Conservation (phyloP, 2,113 vertebrate genomes). For the Fulica atra region DNA sequence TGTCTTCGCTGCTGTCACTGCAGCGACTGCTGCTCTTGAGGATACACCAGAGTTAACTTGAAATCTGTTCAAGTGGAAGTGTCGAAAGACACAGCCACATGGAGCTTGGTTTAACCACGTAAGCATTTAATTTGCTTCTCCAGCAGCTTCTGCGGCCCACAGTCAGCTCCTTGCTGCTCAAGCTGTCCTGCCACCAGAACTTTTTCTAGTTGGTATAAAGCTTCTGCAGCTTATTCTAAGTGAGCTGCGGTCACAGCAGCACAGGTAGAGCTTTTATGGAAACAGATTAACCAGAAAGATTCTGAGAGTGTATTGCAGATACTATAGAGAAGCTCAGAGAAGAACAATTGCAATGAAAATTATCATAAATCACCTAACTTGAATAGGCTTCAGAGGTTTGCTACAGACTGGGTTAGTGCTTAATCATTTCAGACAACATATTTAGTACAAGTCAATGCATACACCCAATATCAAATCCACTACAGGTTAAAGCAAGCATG, state of each 20-base stretch:
- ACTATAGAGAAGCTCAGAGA: neutral
- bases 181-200: neutral
- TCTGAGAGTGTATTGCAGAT: neutral
- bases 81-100: neutral
- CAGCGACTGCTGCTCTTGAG: neutral
- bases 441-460: neutral
- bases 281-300: neutral
- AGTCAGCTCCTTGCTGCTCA: neutral
- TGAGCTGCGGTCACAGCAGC: neutral
- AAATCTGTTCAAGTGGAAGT: neutral
- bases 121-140: neutral
- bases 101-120: neutral
- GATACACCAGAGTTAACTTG: neutral
- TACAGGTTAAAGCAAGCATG: neutral
- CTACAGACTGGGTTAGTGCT: neutral
- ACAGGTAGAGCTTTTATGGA: neutral
- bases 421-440: constrained; percentile 4
- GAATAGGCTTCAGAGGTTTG: constrained; percentile 8
- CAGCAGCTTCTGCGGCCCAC: neutral
- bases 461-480: neutral
- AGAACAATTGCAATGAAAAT: neutral
- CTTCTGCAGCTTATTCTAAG: neutral
- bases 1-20: neutral
- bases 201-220: neutral
- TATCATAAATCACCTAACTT: neutral